Evolutionary conservation across 2,888 invertebrate genomes (phyloP).

Genomic region (Magallana nippona): DNA sequence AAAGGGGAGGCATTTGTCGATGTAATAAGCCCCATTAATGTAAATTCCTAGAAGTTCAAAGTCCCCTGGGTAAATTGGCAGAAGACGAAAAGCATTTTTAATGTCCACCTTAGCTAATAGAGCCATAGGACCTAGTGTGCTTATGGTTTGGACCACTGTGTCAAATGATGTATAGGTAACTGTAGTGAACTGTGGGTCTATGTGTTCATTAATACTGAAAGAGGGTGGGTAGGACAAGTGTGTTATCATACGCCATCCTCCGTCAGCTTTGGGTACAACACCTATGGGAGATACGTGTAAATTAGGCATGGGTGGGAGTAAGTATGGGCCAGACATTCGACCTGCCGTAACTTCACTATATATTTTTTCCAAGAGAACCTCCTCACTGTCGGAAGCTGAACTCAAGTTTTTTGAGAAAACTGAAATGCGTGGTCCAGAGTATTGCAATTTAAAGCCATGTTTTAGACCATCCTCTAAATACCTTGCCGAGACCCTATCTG

Average conservation of each 20-base stretch:
- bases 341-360: slow-evolving; percentile 19
- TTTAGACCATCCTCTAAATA: not conserved
- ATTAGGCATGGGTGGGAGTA: slow-evolving; percentile 9
- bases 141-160: not conserved
- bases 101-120: not conserved
- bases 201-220: slow-evolving; percentile 22
- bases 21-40: not conserved
- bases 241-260: slow-evolving; percentile 38
- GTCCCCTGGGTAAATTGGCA: not conserved
- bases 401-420: too few species aligned
- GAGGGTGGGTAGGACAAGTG: slow-evolving; percentile 33
- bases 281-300: slow-evolving; percentile 38
- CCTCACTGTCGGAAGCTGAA: too few species aligned
- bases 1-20: slow-evolving; percentile 22
- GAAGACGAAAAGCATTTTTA: not conserved
- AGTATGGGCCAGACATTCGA: slow-evolving; percentile 8
- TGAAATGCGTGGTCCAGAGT: too few species aligned
- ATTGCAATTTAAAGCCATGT: not conserved
- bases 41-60: slow-evolving; percentile 6
- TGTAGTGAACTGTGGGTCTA: slow-evolving; percentile 1
- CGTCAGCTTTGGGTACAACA: slow-evolving; percentile 36
- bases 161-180: slow-evolving; percentile 12
- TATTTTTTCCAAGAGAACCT: slow-evolving; percentile 9
- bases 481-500: not conserved
- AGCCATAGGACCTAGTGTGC: not conserved